Evolutionary conservation across 2,113 vertebrate species (phyloP), one percentile per base, ranked within the genome.

Genomic region (Neotragus moschatus): DNA sequence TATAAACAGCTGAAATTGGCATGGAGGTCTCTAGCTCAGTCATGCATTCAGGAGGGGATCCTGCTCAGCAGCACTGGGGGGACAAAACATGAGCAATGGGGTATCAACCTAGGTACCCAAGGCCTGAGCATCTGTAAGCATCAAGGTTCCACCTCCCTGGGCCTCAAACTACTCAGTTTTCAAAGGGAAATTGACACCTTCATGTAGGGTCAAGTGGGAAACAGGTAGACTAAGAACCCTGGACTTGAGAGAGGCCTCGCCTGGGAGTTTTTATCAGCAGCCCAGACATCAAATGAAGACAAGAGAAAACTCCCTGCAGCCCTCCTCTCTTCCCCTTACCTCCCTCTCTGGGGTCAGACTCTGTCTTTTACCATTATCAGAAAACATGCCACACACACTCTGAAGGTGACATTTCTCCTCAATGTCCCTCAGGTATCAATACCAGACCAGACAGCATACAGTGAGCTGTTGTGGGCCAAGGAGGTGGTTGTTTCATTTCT

Each of bases 381-480:
- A 33, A 3, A 16, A 43, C 47, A 85, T 70, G n/a, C 13, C 13
- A 51, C 4, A 7, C 2, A 3, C 6, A 2, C 13, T n/a, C 55
- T 1, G 3, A 3, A 4, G n/a, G 17, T 47, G 43, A 56, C 0
- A 7, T 30, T 39, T 30, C 3, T 7, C 25, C 39, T 84, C 12
- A 21, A 0, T 49, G 19, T 30, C 33, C 30, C 23, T 16, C 33
- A 30, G 39, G 16, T 7, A 58, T 3, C 51, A 30, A 4, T 28
- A 49, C 5, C 3, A n/a, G 51, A 51, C 17, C 2, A 21, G 45
- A 28, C 19, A 17, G 12, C 11, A 79, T 13, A 30, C 23, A 43
- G 1, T 43, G 55, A 43, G 51, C 13, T 21, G 14, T n/a, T 33
- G 36, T 9, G 58, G 47, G 25, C 1, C 7, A 21, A 17, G 70